Evolutionary conservation across 2,888 invertebrate genomes (phyloP), one percentile per base, ranked within the genome.

Genomic region (Noctua pronuba): DNA sequence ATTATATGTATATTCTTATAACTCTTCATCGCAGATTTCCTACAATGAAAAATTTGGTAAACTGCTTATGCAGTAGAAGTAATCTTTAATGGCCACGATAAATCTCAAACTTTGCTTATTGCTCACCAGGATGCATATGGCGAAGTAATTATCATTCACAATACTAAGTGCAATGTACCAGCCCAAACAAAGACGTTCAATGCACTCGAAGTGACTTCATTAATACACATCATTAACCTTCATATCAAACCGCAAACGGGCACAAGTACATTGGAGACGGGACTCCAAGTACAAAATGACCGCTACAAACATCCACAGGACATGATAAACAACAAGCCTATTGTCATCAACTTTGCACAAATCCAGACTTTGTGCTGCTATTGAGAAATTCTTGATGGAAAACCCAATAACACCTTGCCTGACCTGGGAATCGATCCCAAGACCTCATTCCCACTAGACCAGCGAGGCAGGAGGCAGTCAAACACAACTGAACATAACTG

Each of bases 141-240:
- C n/a, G n/a, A 55, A 73, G 64, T 41, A 13, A 80, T 79, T 58
- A 80, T 80, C 55, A 81, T 79, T 65, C 18, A 58, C 35, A 74
- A 79, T 41, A 52, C 0, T 41, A 65, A 74, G 31, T 74, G 65
- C 79, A 74, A 41, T 41, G 65, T 28, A 55, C 62, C 44, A 80
- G 21, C n/a, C 64, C 55, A 58, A 66, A 58, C 21, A 35, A 69
- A 41, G 62, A 41, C 31, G 46, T 49, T 2, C 55, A 58, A 58
- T 80, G 83, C 68, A 69, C 68, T 58, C 41, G 41, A n/a, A 49
- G 35, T 68, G 68, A 65, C 68, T 41, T 76, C 41, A 68, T 82
- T 24, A 62, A 44, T 38, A 62, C 38, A 16, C 21, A 21, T 75
- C 21, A 52, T 75, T 55, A 62, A 55, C 21, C 31, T 38, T 75